Conservation (phyloP, 2,797 vertebrate genomes). For the Sardinella longiceps region DNA sequence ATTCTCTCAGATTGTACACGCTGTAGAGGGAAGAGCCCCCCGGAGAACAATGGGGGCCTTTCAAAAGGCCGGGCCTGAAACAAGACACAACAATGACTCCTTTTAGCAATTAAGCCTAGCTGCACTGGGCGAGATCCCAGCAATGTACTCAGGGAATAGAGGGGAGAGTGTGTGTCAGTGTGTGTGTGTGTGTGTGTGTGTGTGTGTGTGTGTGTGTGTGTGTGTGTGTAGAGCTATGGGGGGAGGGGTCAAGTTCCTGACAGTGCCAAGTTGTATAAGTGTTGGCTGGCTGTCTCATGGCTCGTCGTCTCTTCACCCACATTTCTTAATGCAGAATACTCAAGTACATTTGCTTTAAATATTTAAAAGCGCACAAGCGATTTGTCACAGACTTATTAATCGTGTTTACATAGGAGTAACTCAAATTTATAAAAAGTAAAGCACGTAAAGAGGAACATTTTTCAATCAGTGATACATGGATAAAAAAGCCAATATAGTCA, state of each 20-base stretch:
- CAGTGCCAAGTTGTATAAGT: constrained; percentile 7
- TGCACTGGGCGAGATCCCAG: constrained; percentile 65
- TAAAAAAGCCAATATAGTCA: background rate
- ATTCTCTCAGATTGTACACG: constrained; percentile 47
- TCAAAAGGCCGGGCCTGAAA: constrained; percentile 59
- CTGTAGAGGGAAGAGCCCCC: constrained; percentile 27
- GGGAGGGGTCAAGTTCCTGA: constrained; percentile 30
- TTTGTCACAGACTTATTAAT: background rate
- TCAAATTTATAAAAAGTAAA: background rate
- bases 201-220: constrained; percentile 16
- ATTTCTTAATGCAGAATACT: background rate
- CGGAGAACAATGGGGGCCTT: constrained; percentile 68
- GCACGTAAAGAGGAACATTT: background rate
- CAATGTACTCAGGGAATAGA: constrained; percentile 62
- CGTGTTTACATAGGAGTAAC: background rate
- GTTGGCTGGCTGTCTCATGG: background rate
- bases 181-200: constrained; percentile 1
- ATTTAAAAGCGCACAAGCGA: background rate
- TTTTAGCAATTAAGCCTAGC: constrained; percentile 67
- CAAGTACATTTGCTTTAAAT: background rate
- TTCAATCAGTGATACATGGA: background rate
- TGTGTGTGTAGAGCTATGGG: constrained; percentile 54
- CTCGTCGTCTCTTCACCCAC: background rate
- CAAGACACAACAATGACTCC: constrained; percentile 72
- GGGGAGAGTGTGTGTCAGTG: constrained; percentile 14